A percentile compares a stretch with the other conserved stretches of the same genome.
These are phyloP conservation scores for Aethes cnicana DNA, from an alignment of 2,888 invertebrate genomes.

Conservation along the genomic window DNA sequence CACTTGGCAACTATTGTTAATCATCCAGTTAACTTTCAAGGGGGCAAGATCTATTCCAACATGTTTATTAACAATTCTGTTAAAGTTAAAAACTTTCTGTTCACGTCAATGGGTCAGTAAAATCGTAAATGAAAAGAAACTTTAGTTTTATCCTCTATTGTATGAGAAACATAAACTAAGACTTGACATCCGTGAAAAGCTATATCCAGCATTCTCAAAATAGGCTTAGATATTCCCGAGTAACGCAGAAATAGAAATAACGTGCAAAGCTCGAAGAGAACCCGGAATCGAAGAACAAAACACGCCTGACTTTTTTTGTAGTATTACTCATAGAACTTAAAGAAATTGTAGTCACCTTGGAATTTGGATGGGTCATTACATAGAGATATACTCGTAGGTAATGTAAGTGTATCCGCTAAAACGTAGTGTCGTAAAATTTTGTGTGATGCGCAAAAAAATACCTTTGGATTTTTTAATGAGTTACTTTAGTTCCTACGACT, in stretches of 20 bases:
- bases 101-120: too few species aligned
- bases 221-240: background rate
- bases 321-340: conserved; percentile 3
- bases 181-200: background rate
- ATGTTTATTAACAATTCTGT: background rate
- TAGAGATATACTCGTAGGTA: conserved; percentile 9
- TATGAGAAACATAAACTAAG: too few species aligned
- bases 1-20: conserved; percentile 23
- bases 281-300: background rate
- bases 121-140: too few species aligned
- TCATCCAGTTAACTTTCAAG: background rate
- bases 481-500: too few species aligned
- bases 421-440: conserved; percentile 2
- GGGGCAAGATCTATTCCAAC: background rate
- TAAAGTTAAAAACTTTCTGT: too few species aligned
- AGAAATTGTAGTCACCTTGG: conserved; percentile 22
- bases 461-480: conserved; percentile 10
- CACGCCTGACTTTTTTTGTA: conserved; percentile 5
- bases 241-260: background rate
- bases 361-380: conserved; percentile 19
- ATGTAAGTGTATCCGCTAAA: conserved; percentile 18
- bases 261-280: background rate
- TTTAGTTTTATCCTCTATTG: too few species aligned
- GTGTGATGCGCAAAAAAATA: conserved; percentile 22
- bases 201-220: background rate